Conservation (phyloP, 2,888 invertebrate genomes). For the Nymphalis c-album region DNA sequence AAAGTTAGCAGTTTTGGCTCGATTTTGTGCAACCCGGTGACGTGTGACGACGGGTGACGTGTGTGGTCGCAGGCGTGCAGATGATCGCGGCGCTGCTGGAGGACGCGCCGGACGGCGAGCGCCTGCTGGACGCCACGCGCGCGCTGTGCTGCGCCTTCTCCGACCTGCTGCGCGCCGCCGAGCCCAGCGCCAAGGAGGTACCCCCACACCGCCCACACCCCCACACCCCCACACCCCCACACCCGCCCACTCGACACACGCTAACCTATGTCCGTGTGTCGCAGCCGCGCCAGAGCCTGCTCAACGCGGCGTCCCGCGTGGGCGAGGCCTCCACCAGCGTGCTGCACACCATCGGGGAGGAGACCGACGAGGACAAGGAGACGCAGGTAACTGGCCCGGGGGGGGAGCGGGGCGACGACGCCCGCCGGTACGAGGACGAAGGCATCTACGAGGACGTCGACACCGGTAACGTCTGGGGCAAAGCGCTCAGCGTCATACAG, state of each 20-base stretch:
- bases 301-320: slow-evolving; percentile 97
- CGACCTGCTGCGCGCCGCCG: slow-evolving; percentile 96
- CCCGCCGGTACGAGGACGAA: slow-evolving; percentile 57
- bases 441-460: slow-evolving; percentile 70
- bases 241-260: too few relatives aligned
- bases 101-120: slow-evolving; percentile 90
- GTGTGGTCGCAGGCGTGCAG: slow-evolving; percentile 81
- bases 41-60: too few relatives aligned
- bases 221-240: not conserved
- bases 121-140: slow-evolving; percentile 94
- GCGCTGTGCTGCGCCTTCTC: slow-evolving; percentile 96
- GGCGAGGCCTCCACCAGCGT: slow-evolving; percentile 98
- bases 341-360: slow-evolving; percentile 95
- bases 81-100: slow-evolving; percentile 98
- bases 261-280: too few relatives aligned
- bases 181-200: slow-evolving; percentile 94
- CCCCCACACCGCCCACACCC: not conserved
- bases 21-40: too few relatives aligned
- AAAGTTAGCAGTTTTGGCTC: too few relatives aligned
- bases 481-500: slow-evolving; percentile 65
- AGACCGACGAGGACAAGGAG: slow-evolving; percentile 91
- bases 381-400: slow-evolving; percentile 80
- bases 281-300: slow-evolving; percentile 93
- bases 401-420: slow-evolving; percentile 57
- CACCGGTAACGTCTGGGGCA: slow-evolving; percentile 58